Base-by-base conservation (phyloP, 2,797 vertebrate genomes). In the Natrix natrix region DNA sequence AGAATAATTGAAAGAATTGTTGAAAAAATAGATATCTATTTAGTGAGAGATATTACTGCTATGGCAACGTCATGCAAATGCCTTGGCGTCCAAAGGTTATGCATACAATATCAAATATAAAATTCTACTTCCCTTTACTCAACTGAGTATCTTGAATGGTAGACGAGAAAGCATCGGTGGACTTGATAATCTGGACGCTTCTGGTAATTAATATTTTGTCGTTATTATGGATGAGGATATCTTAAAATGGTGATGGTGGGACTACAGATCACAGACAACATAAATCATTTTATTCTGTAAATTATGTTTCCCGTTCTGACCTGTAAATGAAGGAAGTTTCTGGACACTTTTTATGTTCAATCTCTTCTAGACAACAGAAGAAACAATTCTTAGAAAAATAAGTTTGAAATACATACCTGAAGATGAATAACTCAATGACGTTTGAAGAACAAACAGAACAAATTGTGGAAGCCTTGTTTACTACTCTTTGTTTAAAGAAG, bases 391-490 rank as follows among this genome's bases (percentile, higher is more conserved):
- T 0, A 56, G 16, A 10, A 57, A 56, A 43, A 1, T 24, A 83
- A 22, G 60, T n/a, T 43, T 7, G 5, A 0, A 37, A 22, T 13
- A n/a, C 11, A 61, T 52, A 1, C 7, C 0, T 0, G 1, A 91
- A 13, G 17, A 97, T 97, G 97, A 96, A 94, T 89, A 86, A 6
- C 7, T 87, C 91, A 5, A 10, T 0, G 1, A 95, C 95, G 11
- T 97, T 97, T 43, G 96, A 97, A 94, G 89, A 96, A 63, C 96
- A 97, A 95, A 97, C 97, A 0, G 86, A 94, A 11, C 57, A 56
- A 0, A 20, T 97, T 2, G 88, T 96, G 90, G 52, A 96, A 4
- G 83, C 92, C 60, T 93, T 97, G 2, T 89, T 97, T 17, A 0
- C 0, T 4, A 94, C 95, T 2, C 16, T 14, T 90, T 97, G n/a